Conservation (phyloP, 53 echinoderm and acorn worm species). For the Echinarachnius parma region DNA sequence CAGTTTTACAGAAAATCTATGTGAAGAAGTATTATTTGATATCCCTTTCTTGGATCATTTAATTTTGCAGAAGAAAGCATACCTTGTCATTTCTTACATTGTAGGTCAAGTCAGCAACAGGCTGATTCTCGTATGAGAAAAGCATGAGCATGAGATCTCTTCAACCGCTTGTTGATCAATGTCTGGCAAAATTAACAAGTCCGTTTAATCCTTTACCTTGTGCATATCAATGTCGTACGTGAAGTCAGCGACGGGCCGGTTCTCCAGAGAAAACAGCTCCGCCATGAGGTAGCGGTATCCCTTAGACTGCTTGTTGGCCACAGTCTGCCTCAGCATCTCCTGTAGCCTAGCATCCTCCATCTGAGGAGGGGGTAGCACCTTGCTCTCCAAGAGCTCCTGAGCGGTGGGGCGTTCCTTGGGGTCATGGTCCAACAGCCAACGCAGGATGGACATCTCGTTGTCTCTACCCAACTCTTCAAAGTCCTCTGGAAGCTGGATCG, state of each 20-base stretch:
- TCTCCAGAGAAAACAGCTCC: constrained; percentile 70
- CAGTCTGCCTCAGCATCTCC: constrained; percentile 91
- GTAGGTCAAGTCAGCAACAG: no score
- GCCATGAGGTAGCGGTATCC: constrained; percentile 80
- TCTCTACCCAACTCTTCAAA: constrained; percentile 61
- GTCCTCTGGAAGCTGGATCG: constrained; percentile 83
- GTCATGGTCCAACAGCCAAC: constrained; percentile 91
- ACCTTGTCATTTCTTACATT: no score
- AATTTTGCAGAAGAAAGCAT: no score
- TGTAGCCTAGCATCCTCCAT: constrained; percentile 89
- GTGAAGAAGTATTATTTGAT: no score
- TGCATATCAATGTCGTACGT: constrained; percentile 92
- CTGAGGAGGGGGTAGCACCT: constrained; percentile 83
- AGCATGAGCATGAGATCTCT: no score
- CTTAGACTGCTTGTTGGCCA: constrained; percentile 78
- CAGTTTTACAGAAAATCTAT: no score
- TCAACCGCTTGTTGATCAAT: no score
- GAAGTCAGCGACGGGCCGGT: constrained; percentile 63
- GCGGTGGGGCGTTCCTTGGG: constrained; percentile 85
- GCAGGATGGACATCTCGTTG: constrained; percentile 56
- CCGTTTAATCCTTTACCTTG: constrained; percentile 51
- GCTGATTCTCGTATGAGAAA: no score
- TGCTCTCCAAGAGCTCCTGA: constrained; percentile 80
- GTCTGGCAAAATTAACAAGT: no score
- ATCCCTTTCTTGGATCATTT: no score